Evolutionary conservation across 92 coral and sea anemone species (phyloP).

Genomic region (Epizoanthus fatuus): DNA sequence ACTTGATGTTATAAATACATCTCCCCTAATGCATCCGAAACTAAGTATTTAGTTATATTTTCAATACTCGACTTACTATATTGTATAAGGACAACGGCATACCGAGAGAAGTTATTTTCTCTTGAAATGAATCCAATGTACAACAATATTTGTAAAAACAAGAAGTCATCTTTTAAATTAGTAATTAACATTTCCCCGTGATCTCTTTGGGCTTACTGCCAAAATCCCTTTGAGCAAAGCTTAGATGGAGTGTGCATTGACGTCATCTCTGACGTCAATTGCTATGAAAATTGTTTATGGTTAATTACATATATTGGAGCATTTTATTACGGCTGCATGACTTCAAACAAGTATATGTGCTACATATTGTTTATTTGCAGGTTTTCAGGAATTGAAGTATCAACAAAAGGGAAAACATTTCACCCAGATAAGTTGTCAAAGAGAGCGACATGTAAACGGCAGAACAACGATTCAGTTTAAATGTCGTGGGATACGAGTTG

Average conservation of each 20-base stretch:
- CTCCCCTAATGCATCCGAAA: background rate
- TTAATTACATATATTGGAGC: constrained; percentile 13
- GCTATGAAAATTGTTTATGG: background rate
- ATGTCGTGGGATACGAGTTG: too few relatives aligned
- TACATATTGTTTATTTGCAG: background rate
- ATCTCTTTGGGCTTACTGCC: background rate
- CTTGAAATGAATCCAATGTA: background rate
- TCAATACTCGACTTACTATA: background rate
- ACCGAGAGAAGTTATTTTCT: background rate
- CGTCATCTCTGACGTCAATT: constrained; percentile 16
- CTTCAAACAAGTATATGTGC: background rate
- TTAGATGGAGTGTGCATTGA: constrained; percentile 16
- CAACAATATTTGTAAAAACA: background rate
- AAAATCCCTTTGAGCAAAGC: background rate
- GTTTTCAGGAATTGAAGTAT: background rate
- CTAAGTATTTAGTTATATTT: background rate
- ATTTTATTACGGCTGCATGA: background rate
- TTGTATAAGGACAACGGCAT: background rate
- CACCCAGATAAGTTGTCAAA: background rate
- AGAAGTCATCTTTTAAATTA: background rate
- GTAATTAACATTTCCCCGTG: background rate
- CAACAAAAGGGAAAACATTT: background rate
- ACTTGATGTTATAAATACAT: too few relatives aligned
- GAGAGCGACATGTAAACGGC: background rate
- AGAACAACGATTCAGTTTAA: background rate